Percentiles rank a stretch among this genome's conserved stretches.
These are phyloP conservation scores for Anguilla megastoma DNA, from an alignment of 2,797 vertebrate species.

Conservation along the genomic window DNA sequence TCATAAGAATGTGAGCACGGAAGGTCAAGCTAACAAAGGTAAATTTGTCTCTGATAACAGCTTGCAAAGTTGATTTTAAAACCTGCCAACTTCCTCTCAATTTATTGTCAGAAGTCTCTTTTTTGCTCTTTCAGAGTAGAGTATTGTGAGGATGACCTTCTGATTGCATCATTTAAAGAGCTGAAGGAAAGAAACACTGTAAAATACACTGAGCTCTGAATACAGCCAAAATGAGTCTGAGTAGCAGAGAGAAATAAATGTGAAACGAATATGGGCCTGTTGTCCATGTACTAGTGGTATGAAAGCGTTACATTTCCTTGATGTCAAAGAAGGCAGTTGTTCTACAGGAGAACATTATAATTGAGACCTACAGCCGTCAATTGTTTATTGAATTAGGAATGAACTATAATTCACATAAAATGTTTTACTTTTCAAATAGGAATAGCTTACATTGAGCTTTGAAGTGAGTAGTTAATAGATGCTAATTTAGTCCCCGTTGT, in stretches of 20 bases:
- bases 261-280: not conserved
- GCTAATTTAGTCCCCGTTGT: too few relatives aligned
- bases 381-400: too few relatives aligned
- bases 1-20: not conserved
- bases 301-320: not conserved
- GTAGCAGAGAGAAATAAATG: not conserved
- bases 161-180: slow-evolving; percentile 57
- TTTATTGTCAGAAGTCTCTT: slow-evolving; percentile 36
- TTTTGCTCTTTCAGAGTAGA: slow-evolving; percentile 57
- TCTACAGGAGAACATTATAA: too few relatives aligned
- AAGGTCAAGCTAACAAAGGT: not conserved
- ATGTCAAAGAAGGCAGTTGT: not conserved
- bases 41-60: not conserved
- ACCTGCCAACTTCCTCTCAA: not conserved
- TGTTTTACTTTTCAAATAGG: too few relatives aligned
- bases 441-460: too few relatives aligned
- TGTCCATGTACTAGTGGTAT: not conserved
- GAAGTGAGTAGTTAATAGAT: too few relatives aligned
- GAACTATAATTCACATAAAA: too few relatives aligned
- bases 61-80: not conserved
- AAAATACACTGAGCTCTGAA: not conserved
- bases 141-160: slow-evolving; percentile 56
- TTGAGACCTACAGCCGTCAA: not conserved
- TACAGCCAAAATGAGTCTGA: not conserved
- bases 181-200: not conserved